phyloP scores from a whole-genome alignment of 2,797 vertebrate genomes.

The Protonibea diacanthus region DNA sequence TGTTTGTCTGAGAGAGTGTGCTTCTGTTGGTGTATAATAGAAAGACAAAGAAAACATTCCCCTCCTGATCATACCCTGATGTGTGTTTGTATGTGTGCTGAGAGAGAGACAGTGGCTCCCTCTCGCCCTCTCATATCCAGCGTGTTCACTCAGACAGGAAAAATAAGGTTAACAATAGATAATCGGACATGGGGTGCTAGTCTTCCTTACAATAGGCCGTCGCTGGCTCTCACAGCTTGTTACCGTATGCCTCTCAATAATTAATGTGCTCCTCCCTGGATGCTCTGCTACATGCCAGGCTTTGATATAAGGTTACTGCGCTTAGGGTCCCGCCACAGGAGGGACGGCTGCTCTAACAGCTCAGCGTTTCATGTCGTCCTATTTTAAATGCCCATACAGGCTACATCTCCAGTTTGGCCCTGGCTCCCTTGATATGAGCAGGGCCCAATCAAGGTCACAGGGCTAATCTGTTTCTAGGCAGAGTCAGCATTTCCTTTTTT shows the following conservation, averaged over 20 bases:
- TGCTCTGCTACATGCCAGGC: conserved; percentile 80
- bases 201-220: conserved; percentile 79
- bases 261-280: conserved; percentile 82
- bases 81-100: conserved; percentile 23
- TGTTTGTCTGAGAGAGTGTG: conserved; percentile 19
- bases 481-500: conserved; percentile 53
- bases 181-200: conserved; percentile 80
- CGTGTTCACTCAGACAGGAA: conserved; percentile 15
- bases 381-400: conserved; percentile 53
- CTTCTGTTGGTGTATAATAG: conserved; percentile 46
- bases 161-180: conserved; percentile 79
- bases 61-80: conserved; percentile 21
- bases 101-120: conserved; percentile 29
- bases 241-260: conserved; percentile 85
- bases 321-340: conserved; percentile 80
- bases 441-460: conserved; percentile 52
- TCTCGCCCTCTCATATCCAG: conserved; percentile 33
- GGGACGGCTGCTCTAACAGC: conserved; percentile 66
- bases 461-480: conserved; percentile 24
- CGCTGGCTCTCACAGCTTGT: conserved; percentile 79
- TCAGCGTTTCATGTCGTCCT: conserved; percentile 85
- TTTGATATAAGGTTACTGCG: conserved; percentile 87
- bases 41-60: conserved; percentile 48
- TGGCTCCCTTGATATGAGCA: conserved; percentile 44
- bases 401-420: conserved; percentile 42